Evolutionary conservation across 2,888 invertebrate genomes (phyloP).

Genomic region (Aelia acuminata): DNA sequence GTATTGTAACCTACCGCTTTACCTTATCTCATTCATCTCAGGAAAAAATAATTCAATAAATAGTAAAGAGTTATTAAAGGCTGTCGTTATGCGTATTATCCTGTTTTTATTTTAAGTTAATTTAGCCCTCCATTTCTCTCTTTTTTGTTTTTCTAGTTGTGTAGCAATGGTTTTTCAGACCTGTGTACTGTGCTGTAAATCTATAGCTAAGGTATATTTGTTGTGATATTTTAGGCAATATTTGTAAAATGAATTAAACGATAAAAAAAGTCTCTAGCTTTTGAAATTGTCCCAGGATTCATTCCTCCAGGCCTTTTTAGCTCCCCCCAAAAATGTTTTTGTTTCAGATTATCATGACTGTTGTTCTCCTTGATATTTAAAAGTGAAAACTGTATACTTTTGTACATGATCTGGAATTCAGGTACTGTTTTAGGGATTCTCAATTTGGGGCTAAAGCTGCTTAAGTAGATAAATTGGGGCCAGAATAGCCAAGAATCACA

Average conservation of each 20-base stretch:
- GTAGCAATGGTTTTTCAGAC: constrained; percentile 45
- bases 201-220: constrained; percentile 1
- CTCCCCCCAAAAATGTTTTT: too few relatives aligned
- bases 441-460: too few relatives aligned
- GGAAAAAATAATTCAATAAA: not conserved
- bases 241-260: not conserved
- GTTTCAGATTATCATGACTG: too few relatives aligned
- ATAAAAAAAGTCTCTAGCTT: not conserved
- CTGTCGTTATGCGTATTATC: not conserved
- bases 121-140: not conserved
- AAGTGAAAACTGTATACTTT: too few relatives aligned
- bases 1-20: not conserved
- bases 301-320: not conserved
- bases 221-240: not conserved
- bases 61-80: not conserved
- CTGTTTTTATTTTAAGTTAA: not conserved
- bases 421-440: too few relatives aligned
- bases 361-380: too few relatives aligned
- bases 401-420: too few relatives aligned
- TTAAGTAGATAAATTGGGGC: too few relatives aligned
- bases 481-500: too few relatives aligned
- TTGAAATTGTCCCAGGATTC: not conserved
- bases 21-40: not conserved
- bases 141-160: not conserved
- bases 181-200: constrained; percentile 38